Conservation (phyloP, 2,797 vertebrate species). For the Brotula barbata region DNA sequence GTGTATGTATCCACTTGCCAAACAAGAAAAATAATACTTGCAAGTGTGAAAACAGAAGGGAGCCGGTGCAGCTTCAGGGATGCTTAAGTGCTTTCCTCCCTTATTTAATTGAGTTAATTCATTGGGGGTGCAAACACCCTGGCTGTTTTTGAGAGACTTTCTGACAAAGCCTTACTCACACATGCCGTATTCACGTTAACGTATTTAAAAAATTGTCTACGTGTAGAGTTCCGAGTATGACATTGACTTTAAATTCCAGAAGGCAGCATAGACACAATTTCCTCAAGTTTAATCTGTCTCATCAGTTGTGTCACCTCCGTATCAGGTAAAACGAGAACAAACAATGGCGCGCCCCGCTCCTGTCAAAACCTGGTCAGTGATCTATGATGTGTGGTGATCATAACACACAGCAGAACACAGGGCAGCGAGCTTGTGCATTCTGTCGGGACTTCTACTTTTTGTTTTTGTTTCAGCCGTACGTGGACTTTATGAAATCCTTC, state of each 20-base stretch:
- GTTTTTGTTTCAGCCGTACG: too few relatives aligned
- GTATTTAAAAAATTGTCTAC: too few relatives aligned
- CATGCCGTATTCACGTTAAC: too few relatives aligned
- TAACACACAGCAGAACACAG: too few relatives aligned
- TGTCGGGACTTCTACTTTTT: too few relatives aligned
- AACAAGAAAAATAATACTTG: conserved; percentile 40
- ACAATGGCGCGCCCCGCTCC: background rate
- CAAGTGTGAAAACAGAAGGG: conserved; percentile 28
- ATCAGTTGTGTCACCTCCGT: too few relatives aligned
- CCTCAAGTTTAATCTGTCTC: too few relatives aligned
- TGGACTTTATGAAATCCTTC: too few relatives aligned
- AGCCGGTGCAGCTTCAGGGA: conserved; percentile 6
- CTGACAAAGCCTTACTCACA: conserved; percentile 43
- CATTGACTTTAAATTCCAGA: background rate
- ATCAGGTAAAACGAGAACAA: too few relatives aligned
- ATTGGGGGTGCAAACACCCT: conserved; percentile 36
- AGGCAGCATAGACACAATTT: too few relatives aligned
- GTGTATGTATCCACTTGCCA: conserved; percentile 5
- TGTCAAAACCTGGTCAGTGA: background rate
- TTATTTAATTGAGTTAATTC: conserved; percentile 58
- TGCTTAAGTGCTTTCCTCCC: conserved; percentile 31
- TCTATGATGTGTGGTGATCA: too few relatives aligned
- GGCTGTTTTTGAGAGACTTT: conserved; percentile 26
- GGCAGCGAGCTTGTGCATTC: too few relatives aligned
- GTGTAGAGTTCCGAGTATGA: background rate